phyloP scores from a whole-genome alignment of 2,888 invertebrate species.

The Drosophila meridionalis region DNA sequence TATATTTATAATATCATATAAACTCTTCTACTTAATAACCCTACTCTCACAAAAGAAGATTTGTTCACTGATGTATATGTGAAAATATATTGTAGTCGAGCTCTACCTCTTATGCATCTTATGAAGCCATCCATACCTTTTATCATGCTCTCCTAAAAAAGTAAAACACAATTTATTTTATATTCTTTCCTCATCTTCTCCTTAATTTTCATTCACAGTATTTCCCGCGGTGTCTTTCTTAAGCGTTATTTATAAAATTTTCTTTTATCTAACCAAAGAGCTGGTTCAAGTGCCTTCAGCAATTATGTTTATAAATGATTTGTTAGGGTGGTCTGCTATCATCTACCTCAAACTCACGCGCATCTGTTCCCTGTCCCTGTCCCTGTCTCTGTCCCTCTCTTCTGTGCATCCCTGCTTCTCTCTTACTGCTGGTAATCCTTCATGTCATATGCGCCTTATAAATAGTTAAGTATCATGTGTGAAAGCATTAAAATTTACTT shows the following conservation, averaged over 20 bases:
- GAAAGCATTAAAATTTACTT: slow-evolving; percentile 67
- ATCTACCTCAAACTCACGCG: neutral
- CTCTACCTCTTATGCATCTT: neutral
- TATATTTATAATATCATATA: neutral
- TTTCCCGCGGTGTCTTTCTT: slow-evolving; percentile 70
- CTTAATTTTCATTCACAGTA: slow-evolving; percentile 48
- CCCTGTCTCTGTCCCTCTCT: no score
- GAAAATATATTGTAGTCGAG: neutral
- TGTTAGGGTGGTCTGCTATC: slow-evolving; percentile 71
- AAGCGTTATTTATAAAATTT: slow-evolving; percentile 25
- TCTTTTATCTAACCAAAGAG: slow-evolving; percentile 35
- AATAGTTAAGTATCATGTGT: slow-evolving; percentile 71
- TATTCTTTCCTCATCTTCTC: slow-evolving; percentile 10
- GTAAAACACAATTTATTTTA: slow-evolving; percentile 30
- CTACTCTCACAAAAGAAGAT: neutral
- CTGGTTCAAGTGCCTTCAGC: slow-evolving; percentile 51
- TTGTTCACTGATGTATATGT: neutral
- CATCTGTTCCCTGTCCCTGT: no score
- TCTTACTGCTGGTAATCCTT: slow-evolving; percentile 57
- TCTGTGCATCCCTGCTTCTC: neutral
- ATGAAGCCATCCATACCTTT: neutral
- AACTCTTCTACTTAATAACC: neutral
- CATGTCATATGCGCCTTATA: slow-evolving; percentile 53
- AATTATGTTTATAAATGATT: slow-evolving; percentile 77
- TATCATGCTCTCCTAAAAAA: neutral